Conservation (phyloP, 1,140 invertebrate species). For the Glomeris maerens region DNA sequence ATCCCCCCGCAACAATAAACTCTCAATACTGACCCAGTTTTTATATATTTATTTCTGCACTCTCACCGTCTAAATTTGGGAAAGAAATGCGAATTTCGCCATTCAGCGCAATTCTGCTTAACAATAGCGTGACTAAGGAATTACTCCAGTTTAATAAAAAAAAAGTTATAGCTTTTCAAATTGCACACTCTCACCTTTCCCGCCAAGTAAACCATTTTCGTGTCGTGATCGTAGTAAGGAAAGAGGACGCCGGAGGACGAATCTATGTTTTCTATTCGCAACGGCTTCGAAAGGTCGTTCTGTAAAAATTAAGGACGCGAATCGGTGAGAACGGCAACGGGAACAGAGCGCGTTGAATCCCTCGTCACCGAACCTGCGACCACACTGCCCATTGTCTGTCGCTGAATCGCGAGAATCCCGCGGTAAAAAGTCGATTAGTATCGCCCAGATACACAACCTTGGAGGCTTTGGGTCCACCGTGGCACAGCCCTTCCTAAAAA, state of each 20-base stretch:
- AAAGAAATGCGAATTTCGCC: too few relatives aligned
- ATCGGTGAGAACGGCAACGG: conserved; percentile 1
- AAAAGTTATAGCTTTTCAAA: too few relatives aligned
- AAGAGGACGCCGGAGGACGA: conserved; percentile 83
- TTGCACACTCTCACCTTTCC: conserved; percentile 53
- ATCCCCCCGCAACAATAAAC: too few relatives aligned
- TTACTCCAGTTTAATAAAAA: too few relatives aligned
- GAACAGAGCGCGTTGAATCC: conserved; percentile 3
- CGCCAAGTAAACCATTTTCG: conserved; percentile 65
- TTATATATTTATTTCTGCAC: too few relatives aligned
- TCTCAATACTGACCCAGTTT: too few relatives aligned
- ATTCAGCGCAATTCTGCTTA: too few relatives aligned
- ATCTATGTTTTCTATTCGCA: conserved; percentile 69
- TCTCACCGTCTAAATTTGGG: too few relatives aligned
- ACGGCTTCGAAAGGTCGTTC: conserved; percentile 56
- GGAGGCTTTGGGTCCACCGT: conserved; percentile 68
- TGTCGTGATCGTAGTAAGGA: conserved; percentile 85
- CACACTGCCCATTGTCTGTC: conserved; percentile 79
- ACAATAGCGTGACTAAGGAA: too few relatives aligned
- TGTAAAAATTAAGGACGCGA: conserved; percentile 16
- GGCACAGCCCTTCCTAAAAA: conserved; percentile 63
- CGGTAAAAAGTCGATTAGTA: conserved; percentile 60
- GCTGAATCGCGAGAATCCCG: conserved; percentile 77
- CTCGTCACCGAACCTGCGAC: conserved; percentile 43
- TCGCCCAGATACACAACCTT: conserved; percentile 78